phyloP scores from a whole-genome alignment of 2,113 vertebrate genomes.

The Pygoscelis antarcticus region DNA sequence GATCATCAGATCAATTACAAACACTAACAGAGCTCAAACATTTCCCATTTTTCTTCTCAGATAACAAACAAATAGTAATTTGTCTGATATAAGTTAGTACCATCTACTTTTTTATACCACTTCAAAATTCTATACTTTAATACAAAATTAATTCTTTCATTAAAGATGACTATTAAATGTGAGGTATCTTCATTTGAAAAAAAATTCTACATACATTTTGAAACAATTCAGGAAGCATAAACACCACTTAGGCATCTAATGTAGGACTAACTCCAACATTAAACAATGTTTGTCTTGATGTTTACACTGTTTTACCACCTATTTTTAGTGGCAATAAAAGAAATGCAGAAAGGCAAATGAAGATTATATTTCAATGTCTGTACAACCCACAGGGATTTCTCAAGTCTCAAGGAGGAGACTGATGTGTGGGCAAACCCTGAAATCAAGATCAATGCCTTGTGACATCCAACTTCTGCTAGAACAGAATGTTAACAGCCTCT shows the following conservation, averaged over 20 bases:
- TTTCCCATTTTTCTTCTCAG: background rate
- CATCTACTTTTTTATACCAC: background rate
- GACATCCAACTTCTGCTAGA: background rate
- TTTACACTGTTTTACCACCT: background rate
- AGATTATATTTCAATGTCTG: background rate
- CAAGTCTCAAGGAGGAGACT: background rate
- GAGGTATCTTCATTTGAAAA: background rate
- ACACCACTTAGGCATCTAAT: background rate
- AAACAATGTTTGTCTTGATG: background rate
- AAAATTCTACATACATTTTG: background rate
- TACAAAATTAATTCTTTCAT: background rate
- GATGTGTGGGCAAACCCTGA: background rate
- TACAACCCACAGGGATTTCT: background rate
- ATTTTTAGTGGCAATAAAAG: background rate
- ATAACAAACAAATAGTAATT: background rate
- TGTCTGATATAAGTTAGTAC: background rate
- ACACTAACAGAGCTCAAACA: background rate
- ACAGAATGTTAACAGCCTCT: background rate
- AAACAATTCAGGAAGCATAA: background rate
- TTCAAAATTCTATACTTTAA: background rate
- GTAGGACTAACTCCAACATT: background rate
- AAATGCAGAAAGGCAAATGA: background rate
- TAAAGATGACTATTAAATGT: background rate
- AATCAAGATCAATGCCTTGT: background rate
- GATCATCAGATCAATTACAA: background rate